Evolutionary conservation across 1,140 invertebrate species (phyloP).

Genomic region (Microvelia longipes): DNA sequence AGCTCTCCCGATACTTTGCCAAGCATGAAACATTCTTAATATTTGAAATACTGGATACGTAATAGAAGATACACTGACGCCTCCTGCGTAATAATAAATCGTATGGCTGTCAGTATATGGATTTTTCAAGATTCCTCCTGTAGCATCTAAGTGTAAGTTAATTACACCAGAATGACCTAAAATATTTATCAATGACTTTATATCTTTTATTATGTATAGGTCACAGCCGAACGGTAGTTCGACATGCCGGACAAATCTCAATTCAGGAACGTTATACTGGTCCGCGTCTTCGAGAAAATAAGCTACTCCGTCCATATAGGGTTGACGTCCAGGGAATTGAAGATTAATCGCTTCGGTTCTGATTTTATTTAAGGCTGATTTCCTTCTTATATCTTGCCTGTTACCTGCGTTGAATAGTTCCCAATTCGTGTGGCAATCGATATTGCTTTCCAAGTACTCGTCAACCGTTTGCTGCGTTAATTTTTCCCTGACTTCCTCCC

Average conservation of each 20-base stretch:
- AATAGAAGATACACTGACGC: not conserved
- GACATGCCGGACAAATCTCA: not conserved
- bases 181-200: too few relatives aligned
- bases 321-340: not conserved
- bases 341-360: not conserved
- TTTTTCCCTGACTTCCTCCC: not conserved
- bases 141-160: not conserved
- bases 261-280: not conserved
- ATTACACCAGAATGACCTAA: not conserved
- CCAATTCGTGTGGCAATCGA: not conserved
- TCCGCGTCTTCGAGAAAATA: not conserved
- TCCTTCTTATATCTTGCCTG: not conserved
- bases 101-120: not conserved
- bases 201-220: not conserved
- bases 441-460: not conserved
- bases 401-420: not conserved
- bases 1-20: not conserved
- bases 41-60: not conserved
- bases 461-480: not conserved
- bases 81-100: not conserved
- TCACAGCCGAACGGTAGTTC: not conserved
- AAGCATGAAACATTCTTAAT: not conserved
- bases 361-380: not conserved
- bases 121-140: not conserved
- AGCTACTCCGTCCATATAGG: not conserved